Evolutionary conservation across 2,888 invertebrate species (phyloP).

Genomic region (Nycteola revayana): DNA sequence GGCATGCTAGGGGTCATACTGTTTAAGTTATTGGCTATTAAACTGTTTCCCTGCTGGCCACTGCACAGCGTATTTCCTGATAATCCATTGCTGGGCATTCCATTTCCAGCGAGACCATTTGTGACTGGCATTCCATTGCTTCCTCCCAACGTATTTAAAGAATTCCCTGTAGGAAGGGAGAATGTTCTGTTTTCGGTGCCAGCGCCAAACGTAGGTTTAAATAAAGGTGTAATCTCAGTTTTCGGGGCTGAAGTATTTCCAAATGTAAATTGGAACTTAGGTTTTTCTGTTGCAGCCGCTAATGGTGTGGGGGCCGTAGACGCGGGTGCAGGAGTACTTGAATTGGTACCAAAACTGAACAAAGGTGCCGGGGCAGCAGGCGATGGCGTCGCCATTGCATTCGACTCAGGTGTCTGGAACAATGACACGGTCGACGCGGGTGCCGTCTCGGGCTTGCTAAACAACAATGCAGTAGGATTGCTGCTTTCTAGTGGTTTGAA

Average conservation of each 20-base stretch:
- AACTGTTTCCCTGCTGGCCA: constrained; percentile 13
- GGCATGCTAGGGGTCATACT: constrained; percentile 20
- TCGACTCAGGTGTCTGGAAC: constrained; percentile 28
- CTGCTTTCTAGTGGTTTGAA: constrained; percentile 36
- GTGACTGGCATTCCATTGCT: constrained; percentile 21
- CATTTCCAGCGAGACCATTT: constrained; percentile 13
- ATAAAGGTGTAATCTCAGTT: constrained; percentile 27
- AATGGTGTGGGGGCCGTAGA: constrained; percentile 8
- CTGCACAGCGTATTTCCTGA: constrained; percentile 7
- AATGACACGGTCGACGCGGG: constrained; percentile 20
- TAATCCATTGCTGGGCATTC: neutral
- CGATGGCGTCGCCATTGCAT: neutral
- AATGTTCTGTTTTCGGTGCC: constrained; percentile 18
- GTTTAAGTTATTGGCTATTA: constrained; percentile 6
- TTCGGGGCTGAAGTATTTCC: constrained; percentile 33
- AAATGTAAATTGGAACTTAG: constrained; percentile 58
- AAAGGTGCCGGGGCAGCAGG: constrained; percentile 34
- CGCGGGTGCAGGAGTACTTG: constrained; percentile 16
- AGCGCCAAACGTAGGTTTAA: constrained; percentile 24
- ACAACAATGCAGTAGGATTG: constrained; percentile 29
- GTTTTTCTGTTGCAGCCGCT: constrained; percentile 34
- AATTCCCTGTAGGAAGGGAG: constrained; percentile 16
- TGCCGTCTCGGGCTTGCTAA: constrained; percentile 32
- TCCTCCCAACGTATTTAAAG: constrained; percentile 18
- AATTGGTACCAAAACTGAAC: constrained; percentile 51